phyloP scores from a whole-genome alignment of 2,113 vertebrate genomes.

The Hemiscyllium ocellatum region DNA sequence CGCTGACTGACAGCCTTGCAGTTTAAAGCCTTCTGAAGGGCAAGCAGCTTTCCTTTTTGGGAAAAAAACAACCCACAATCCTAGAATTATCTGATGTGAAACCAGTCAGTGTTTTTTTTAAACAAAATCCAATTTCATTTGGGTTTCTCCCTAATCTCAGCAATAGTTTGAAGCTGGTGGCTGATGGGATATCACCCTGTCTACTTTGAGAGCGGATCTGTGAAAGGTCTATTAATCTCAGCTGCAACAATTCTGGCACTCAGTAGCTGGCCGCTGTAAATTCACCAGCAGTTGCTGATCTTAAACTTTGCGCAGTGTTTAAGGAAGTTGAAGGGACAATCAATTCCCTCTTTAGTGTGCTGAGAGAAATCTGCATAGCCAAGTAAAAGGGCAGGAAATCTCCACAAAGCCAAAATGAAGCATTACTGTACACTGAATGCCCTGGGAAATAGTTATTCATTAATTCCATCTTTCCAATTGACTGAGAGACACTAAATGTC shows the following conservation, averaged over 20 bases:
- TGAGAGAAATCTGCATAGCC: neutral
- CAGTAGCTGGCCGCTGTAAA: neutral
- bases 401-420: neutral
- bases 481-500: neutral
- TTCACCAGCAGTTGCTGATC: slow-evolving; percentile 28
- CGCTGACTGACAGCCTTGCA: neutral
- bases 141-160: neutral
- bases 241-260: neutral
- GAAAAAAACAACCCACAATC: neutral
- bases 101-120: neutral
- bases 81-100: slow-evolving; percentile 16
- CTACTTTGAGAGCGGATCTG: neutral
- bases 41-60: neutral
- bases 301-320: slow-evolving; percentile 16
- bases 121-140: slow-evolving; percentile 17
- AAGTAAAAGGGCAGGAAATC: neutral
- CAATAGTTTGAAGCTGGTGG: neutral
- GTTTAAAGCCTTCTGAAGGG: slow-evolving; percentile 13
- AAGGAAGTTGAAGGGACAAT: slow-evolving; percentile 3
- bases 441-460: neutral
- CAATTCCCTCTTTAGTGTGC: neutral
- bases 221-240: slow-evolving; percentile 25
- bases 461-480: neutral
- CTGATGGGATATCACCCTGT: slow-evolving; percentile 3
- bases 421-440: neutral